These are phyloP conservation scores for Neelides folsomi DNA, from an alignment of 2,888 invertebrate genomes.

Conservation along the genomic window DNA sequence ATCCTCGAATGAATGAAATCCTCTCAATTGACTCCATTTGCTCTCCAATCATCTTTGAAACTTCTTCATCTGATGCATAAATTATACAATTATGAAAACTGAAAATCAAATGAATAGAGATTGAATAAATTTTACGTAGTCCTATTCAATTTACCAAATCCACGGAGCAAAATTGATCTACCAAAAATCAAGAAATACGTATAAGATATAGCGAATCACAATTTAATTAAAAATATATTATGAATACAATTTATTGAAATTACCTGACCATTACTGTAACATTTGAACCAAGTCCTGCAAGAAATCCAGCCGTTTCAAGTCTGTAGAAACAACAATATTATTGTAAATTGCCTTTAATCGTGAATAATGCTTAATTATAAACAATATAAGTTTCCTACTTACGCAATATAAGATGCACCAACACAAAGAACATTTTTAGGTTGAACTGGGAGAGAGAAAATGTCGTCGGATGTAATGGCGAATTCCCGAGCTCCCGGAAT, in stretches of 20 bases:
- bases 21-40: conserved; percentile 41
- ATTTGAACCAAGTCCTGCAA: conserved; percentile 41
- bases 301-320: conserved; percentile 47
- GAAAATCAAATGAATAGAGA: too few relatives aligned
- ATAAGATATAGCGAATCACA: conserved; percentile 31
- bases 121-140: too few relatives aligned
- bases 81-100: too few relatives aligned
- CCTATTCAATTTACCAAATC: conserved; percentile 29
- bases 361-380: too few relatives aligned
- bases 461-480: conserved; percentile 46
- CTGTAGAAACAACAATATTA: too few relatives aligned
- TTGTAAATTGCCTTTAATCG: too few relatives aligned
- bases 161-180: conserved; percentile 45
- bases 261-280: conserved; percentile 41
- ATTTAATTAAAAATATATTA: background rate
- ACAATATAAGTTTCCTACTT: too few relatives aligned
- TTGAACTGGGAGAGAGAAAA: conserved; percentile 42
- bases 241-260: background rate
- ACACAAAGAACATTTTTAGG: conserved; percentile 44
- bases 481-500: conserved; percentile 41
- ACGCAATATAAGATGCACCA: conserved; percentile 47
- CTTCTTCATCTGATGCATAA: conserved; percentile 41
- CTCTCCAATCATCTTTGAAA: conserved; percentile 43
- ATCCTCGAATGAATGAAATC: conserved; percentile 40
- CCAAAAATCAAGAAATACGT: conserved; percentile 34